Evolutionary conservation across 1,140 invertebrate species (phyloP).

Genomic region (Pogonomyrmex barbatus): DNA sequence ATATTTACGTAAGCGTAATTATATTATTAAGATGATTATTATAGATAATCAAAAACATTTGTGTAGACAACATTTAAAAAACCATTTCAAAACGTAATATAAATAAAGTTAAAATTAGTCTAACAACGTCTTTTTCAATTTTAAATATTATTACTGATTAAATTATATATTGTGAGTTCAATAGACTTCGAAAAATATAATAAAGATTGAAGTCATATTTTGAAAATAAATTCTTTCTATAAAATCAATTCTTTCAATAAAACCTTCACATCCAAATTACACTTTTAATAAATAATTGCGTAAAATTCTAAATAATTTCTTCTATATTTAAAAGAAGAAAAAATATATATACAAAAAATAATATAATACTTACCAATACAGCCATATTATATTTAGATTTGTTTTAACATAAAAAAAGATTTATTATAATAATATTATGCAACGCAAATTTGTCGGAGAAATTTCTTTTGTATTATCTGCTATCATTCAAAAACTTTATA

Average conservation of each 20-base stretch:
- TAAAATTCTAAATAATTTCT: background rate
- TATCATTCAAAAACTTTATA: background rate
- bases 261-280: background rate
- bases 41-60: background rate
- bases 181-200: conserved; percentile 5
- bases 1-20: background rate
- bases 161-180: background rate
- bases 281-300: background rate
- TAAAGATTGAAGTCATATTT: background rate
- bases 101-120: background rate
- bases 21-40: background rate
- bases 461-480: background rate
- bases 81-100: background rate
- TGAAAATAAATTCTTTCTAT: background rate
- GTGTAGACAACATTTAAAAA: background rate
- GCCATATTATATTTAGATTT: background rate
- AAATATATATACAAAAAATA: background rate
- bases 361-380: background rate
- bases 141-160: conserved; percentile 7
- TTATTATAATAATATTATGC: background rate
- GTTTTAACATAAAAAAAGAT: background rate
- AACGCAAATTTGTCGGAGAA: background rate
- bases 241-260: background rate
- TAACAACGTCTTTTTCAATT: background rate
- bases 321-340: background rate